Base-by-base conservation (phyloP, 2,113 vertebrate species). In the Sphaerodactylus townsendi region DNA sequence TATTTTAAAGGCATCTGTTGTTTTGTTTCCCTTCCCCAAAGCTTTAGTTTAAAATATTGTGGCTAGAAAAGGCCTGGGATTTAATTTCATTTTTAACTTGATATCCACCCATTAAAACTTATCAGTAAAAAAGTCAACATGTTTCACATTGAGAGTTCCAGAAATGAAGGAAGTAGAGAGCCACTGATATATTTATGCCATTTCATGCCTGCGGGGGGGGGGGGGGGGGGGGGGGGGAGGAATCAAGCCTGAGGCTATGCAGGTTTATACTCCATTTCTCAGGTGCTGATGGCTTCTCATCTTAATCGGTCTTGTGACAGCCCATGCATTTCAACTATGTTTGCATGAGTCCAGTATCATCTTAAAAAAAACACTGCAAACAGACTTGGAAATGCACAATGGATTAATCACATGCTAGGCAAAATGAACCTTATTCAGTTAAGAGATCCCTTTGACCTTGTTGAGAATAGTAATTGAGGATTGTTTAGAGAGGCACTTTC, bases 1-100 rank as follows among this genome's bases (percentile, higher is more conserved):
- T 46, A 82, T 77, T 86, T 30, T 21, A 78, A 64, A 78, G 23
- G 11, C 82, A 77, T 76, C 70, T 80, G 91, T 88, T 73, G 89
- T 35, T 75, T 9, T 1, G 23, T 39, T 44, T 69, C 86, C 73
- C 7, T 59, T 92, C 77, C 87, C 81, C 77, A 86, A 86, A 66
- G 50, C 68, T 90, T 91, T 87, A 19, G 17, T 87, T 86, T 87
- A 46, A 41, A 85, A 82, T 65, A 83, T n/a, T 68, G 41, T 30
- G 25, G 77, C 75, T 86, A 92, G 19, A 4, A 88, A 92, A 88
- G 77, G 74, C 72, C 79, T 64, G 81, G 56, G 30, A 87, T 79
- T 83, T 86, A 39, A 78, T 71, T 71, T 62, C 7, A 84, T 86
- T 80, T 87, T 69, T 48, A 79, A 81, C 81, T 64, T 28, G 19